Evolutionary conservation across 2,113 vertebrate species (phyloP), one percentile per base, ranked within the genome.

Genomic region (Circaetus gallicus): DNA sequence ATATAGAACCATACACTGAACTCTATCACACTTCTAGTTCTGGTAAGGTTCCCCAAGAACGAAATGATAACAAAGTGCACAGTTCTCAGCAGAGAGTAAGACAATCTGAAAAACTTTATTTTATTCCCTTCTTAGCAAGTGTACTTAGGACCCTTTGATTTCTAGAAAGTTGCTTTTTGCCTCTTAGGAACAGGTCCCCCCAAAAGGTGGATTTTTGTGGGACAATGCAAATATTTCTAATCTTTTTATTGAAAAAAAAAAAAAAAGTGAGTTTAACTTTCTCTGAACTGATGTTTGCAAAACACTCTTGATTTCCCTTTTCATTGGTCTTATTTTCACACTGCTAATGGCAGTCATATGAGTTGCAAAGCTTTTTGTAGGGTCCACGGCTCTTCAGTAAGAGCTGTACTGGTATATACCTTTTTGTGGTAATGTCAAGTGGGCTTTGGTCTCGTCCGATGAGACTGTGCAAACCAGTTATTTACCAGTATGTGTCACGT

Each of bases 1-100:
- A 99, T 42, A 99, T 99, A 67, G 98, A 98, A 50, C 99, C 99
- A 0, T 99, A 99, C 96, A 98, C 97, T 0, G 99, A 99, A 95
- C 98, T 99, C 55, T 99, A 99, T 94, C 99, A 99, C 67, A 98
- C 99, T 88, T 97, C 98, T 43, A 97, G 86, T 45, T 98, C 98
- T 67, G 89, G 99, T 99, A 95, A 99, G 98, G 43, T 49, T 84
- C 10, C 24, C 2, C 43, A 29, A 61, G 73, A 90, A 49, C 8
- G 25, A 49, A 62, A 56, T 49, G 0, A 14, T 53, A 36, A 52
- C 19, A 7, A 34, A 59, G 20, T 36, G 25, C 11, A 21, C 4
- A 5, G 45, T 87, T 62, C 43, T 82, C 31, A 47, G 28, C 8
- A 47, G 47, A 74, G n/a, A 32, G 29, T 56, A 69, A 63, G 65